phyloP scores from a whole-genome alignment of 1,140 invertebrate genomes.

The Phymastichus coffea region DNA sequence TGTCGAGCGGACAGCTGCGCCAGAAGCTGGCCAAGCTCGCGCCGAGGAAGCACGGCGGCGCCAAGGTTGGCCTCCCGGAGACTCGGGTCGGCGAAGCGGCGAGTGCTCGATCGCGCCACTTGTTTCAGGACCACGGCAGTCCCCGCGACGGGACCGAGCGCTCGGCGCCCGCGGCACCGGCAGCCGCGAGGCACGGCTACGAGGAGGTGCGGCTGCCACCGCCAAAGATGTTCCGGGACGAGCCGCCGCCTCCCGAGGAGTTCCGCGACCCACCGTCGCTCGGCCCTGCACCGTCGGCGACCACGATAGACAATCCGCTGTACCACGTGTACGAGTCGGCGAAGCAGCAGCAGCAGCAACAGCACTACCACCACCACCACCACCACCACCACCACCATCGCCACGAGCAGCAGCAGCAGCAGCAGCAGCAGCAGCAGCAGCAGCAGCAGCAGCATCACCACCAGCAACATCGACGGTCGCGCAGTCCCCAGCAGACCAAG shows the following conservation, averaged over 20 bases:
- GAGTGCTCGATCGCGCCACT: no score
- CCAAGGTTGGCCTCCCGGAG: background rate
- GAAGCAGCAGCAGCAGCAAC: constrained; percentile 37
- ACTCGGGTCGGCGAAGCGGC: no score
- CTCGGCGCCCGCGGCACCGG: background rate
- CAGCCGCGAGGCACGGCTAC: constrained; percentile 57
- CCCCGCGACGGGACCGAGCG: no score
- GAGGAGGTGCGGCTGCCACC: constrained; percentile 76
- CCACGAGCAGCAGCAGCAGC: background rate
- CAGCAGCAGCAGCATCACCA: background rate
- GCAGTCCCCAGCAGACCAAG: constrained; percentile 51
- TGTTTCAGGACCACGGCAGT: background rate
- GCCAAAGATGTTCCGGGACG: constrained; percentile 81
- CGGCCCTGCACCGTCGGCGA: constrained; percentile 60
- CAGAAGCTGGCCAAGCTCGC: constrained; percentile 50
- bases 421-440: constrained; percentile 1
- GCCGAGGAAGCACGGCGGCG: constrained; percentile 48
- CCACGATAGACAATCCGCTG: constrained; percentile 69
- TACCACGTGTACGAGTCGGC: constrained; percentile 79
- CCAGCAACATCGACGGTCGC: background rate
- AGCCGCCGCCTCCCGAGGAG: constrained; percentile 71
- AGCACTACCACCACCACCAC: background rate
- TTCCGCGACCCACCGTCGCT: constrained; percentile 66
- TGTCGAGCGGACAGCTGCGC: constrained; percentile 45
- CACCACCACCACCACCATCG: background rate